Base-by-base conservation (phyloP, 2,797 vertebrate genomes). In the Anguilla megastoma region DNA sequence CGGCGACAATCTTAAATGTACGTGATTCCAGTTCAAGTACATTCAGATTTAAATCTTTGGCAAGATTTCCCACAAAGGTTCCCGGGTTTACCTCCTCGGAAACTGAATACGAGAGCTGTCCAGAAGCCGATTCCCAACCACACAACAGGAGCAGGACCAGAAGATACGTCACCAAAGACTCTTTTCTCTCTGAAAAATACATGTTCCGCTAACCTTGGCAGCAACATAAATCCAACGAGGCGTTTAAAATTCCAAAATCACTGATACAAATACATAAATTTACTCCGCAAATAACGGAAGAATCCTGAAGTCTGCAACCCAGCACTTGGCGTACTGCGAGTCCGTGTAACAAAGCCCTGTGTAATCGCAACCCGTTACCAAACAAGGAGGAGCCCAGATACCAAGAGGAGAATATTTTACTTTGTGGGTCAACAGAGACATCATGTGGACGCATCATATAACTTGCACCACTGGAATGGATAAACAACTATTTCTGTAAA, bases 51-150 rank as follows among this genome's bases (percentile, higher is more conserved):
- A 96, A 89, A 92, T 96, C 94, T 60, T 94, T 95, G 0, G 94
- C 94, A 12, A 96, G 66, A 91, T 96, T 96, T 85, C 94, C 96
- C 12, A 96, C 92, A 12, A 90, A 84, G 14, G 93, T 94, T 21
- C 93, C 95, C 9, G 21, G 60, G 63, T 94, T 93, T 56, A 90
- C 90, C 88, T 96, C 95, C 90, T 96, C 96, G 9, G 92, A 89
- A 0, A 96, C 91, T 1, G 94, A 94, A 79, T 95, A 96, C 0
- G 92, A 92, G 82, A 91, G 87, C 58, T 90, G 91, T 33, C 89
- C 90, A 52, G n/a, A 87, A 56, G 76, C 27, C 60, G 58, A 18
- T 21, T 56, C 12, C 86, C 86, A 66, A 41, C n/a, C 2, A 56
- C 71, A 86, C 12, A 36, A 36, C 69, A 86, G 48, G 24, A 86